Evolutionary conservation across 2,113 vertebrate genomes (phyloP), one percentile per base, ranked within the genome.

Genomic region (Silurus meridionalis): DNA sequence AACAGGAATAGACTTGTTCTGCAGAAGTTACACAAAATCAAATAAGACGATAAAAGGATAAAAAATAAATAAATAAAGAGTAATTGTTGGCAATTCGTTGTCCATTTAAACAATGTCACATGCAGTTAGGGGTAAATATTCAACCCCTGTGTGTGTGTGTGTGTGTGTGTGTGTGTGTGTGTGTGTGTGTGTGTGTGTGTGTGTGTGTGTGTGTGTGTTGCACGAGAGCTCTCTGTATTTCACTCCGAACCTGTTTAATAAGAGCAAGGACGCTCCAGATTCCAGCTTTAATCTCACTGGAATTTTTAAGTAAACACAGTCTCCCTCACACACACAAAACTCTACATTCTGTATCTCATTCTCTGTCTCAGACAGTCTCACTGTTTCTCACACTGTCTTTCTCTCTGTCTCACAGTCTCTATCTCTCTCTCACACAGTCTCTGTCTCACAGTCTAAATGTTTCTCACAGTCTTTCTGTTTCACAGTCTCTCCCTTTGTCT

Each of bases 281-380:
- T 79, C 63, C 48, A 83, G 81, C 55, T 80, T 75, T 71, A 69
- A 84, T 83, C 79, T 75, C n/a, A 23, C 19, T 82, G 79, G 48
- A 82, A 75, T 81, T 50, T 64, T 50, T 74, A 83, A 85, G 63
- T 61, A 83, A 48, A 85, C 61, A 71, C 53, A 37, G 37, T 57
- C 64, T 63, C 60, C 67, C 57, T 58, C 11, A 37, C 37, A 37
- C 37, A 37, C 37, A 37, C 37, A 37, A 37, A 37, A 37, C 37
- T 37, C 37, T 37, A 37, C 37, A 37, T 37, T 17, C 13, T 17
- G 3, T 15, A 11, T 17, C 57, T 58, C 57, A 4, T 15, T 4
- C 11, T 58, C 57, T 4, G 17, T 5, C 61, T 23, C 5, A 37
- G 37, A 37, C 37, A 37, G 37, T 50, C 19, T 6, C 37, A 37